Percentiles rank a stretch among this genome's conserved stretches.
phyloP scores from a whole-genome alignment of 2,888 invertebrate genomes.

The Bimastos eiseni region DNA sequence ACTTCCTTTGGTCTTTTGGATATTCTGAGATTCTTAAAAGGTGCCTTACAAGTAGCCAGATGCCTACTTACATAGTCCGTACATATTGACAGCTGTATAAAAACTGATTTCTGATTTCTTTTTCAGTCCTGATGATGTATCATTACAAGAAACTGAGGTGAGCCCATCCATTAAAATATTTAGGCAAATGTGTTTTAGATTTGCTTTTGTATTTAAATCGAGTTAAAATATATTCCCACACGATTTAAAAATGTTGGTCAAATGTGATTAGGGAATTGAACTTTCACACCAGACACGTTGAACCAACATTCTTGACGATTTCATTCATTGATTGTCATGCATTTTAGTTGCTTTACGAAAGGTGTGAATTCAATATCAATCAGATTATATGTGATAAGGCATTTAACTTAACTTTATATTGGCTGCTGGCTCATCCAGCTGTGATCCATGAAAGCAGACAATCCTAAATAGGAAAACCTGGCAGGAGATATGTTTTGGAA shows the following conservation, averaged over 20 bases:
- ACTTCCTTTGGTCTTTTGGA: no score
- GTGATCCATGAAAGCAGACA: background rate
- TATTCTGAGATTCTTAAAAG: no score
- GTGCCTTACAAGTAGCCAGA: no score
- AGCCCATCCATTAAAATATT: constrained; percentile 8
- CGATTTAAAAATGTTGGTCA: background rate
- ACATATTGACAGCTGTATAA: background rate
- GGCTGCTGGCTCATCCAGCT: background rate
- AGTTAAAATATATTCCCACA: background rate
- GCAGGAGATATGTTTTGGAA: background rate
- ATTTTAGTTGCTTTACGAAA: no score
- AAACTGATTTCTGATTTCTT: constrained; percentile 33
- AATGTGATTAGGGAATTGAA: background rate
- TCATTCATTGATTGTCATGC: background rate
- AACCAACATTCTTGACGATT: background rate
- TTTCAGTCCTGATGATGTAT: constrained; percentile 53
- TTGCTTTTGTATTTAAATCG: background rate
- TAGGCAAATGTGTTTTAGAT: background rate
- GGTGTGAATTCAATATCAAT: background rate
- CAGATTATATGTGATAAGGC: background rate
- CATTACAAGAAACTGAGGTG: constrained; percentile 52
- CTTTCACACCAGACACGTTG: background rate
- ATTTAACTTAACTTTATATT: background rate
- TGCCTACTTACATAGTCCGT: background rate
- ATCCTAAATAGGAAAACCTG: background rate